Evolutionary conservation across 2,888 invertebrate genomes (phyloP), one percentile per base, ranked within the genome.

Genomic region (Leptopterna dolabrata): DNA sequence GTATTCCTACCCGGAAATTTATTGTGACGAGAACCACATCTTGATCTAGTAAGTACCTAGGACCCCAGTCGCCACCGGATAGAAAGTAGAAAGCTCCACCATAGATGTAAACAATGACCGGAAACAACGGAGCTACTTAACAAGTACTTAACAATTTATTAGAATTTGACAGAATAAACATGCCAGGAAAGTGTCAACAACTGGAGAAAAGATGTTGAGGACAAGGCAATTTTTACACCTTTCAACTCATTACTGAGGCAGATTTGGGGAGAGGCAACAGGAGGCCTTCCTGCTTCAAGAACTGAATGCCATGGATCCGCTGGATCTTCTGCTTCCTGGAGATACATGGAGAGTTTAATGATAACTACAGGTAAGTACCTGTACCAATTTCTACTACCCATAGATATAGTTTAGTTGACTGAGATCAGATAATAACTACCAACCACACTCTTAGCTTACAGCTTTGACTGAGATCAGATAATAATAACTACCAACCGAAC

Each of bases 81-180:
- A 45, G 82, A 71, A 88, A 88, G 73, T 88, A 88, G 29, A 73
- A 88, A 14, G 88, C 88, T 24, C 88, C 88, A 27, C 88, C 88
- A 70, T 88, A 88, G n/a, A 88, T 76, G 51, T 86, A 88, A 13
- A 88, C 76, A 13, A 88, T 24, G 19, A 88, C 88, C 4, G 88
- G 88, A 13, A 81, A 82, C 41, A 51, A 76, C 16, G 7, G 27
- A 27, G 73, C 16, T n/a, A 29, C n/a, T n/a, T n/a, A n/a, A n/a
- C n/a, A n/a, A n/a, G n/a, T n/a, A n/a, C n/a, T n/a, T n/a, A n/a
- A n/a, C n/a, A n/a, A n/a, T n/a, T n/a, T 43, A 43, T 43, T 9
- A 43, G 43, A 43, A 43, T 43, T 43, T 43, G 11, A 55, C 16
- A 7, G 9, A 55, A 19, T 7, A 55, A 51, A n/a, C 19, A n/a